Percentiles rank a stretch among this genome's conserved stretches.
These are phyloP conservation scores for Drosophila carrolli DNA, from an alignment of 1,140 invertebrate genomes.

Conservation along the genomic window DNA sequence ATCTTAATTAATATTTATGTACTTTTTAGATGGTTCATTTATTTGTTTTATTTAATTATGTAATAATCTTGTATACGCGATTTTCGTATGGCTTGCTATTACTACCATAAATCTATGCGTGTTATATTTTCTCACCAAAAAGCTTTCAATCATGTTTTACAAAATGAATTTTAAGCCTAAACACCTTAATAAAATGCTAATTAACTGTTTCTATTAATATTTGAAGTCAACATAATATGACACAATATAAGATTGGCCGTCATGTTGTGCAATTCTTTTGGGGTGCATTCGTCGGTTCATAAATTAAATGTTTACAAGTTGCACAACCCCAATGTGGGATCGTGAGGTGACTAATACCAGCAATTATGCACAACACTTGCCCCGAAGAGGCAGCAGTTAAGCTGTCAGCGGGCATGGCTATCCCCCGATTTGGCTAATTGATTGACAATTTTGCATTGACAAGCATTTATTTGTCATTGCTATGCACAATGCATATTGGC, in stretches of 20 bases:
- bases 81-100: no score
- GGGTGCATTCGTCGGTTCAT: constrained; percentile 4
- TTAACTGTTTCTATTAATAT: neutral
- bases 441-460: constrained; percentile 60
- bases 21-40: no score
- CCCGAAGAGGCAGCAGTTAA: constrained; percentile 37
- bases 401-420: constrained; percentile 31
- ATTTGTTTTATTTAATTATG: no score
- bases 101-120: no score
- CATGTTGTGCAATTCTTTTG: neutral
- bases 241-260: neutral
- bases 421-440: constrained; percentile 53
- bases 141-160: no score
- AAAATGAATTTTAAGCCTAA: no score
- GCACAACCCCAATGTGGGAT: constrained; percentile 36
- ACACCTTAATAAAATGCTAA: no score
- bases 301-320: constrained; percentile 29
- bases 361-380: constrained; percentile 44
- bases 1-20: no score
- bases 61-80: no score
- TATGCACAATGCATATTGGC: constrained; percentile 55
- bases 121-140: no score
- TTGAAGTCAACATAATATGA: neutral
- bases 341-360: constrained; percentile 23
- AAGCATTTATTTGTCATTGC: constrained; percentile 43